Evolutionary conservation across 2,888 invertebrate genomes (phyloP).

Genomic region (Drosophila suboccidentalis): DNA sequence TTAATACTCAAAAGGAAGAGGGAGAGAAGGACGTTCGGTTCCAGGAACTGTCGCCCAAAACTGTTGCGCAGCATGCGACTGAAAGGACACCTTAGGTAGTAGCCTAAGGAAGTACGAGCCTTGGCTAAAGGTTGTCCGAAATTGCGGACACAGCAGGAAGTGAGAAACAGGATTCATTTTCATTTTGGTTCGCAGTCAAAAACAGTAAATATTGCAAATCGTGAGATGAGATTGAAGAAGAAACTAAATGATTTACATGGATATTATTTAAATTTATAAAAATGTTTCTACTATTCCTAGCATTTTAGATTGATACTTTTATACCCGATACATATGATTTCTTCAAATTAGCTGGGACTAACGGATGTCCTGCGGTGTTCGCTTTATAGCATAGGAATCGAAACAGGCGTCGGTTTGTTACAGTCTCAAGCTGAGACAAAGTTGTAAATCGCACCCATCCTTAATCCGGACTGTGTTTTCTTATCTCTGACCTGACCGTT

Average conservation of each 20-base stretch:
- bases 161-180: constrained; percentile 32
- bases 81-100: constrained; percentile 45
- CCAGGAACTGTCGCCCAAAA: constrained; percentile 47
- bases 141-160: constrained; percentile 61
- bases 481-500: constrained; percentile 51
- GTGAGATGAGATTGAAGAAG: background rate
- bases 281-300: background rate
- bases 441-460: constrained; percentile 71
- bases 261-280: background rate
- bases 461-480: constrained; percentile 61
- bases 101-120: constrained; percentile 33
- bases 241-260: background rate
- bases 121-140: constrained; percentile 46
- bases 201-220: constrained; percentile 3
- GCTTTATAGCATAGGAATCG: constrained; percentile 38
- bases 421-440: constrained; percentile 59
- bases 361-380: constrained; percentile 66
- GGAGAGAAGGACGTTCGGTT: constrained; percentile 20
- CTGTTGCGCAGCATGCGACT: constrained; percentile 68
- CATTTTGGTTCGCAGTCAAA: constrained; percentile 12
- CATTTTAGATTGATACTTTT: background rate
- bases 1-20: constrained; percentile 6
- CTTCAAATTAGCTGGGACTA: constrained; percentile 11
- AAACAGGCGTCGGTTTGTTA: constrained; percentile 55
- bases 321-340: constrained; percentile 15